Evolutionary conservation across 2,888 invertebrate genomes (phyloP), one percentile per base, ranked within the genome.

Genomic region (Melangyna quadrimaculata): DNA sequence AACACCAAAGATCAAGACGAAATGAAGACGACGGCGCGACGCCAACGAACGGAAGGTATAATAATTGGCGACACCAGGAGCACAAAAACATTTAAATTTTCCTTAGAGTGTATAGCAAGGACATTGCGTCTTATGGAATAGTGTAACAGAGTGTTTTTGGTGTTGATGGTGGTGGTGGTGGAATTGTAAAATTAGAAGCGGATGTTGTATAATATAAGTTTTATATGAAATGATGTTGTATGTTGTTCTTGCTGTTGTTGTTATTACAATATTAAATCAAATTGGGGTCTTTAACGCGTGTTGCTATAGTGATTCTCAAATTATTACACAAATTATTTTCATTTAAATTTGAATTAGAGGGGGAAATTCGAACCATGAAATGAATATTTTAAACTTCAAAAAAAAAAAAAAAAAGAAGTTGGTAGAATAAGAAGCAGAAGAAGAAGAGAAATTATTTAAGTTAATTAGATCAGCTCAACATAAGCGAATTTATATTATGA

Each of bases 311-410:
- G 65, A 77, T 81, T 86, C 78, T 77, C 84, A 57, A 81, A 78
- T 81, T 81, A 81, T 81, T 81, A 86, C 73, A 63, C 63, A 77
- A 86, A 80, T 80, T 55, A 86, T 86, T 86, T 86, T 77, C 81
- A 69, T 86, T 86, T 86, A 48, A 77, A 77, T 77, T 72, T 61
- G 22, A 40, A 71, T 71, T 48, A 51, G 40, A 63, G 14, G 40
- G 55, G 45, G 35, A n/a, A 22, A 9, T 9, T 6, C n/a, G 10
- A 29, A 61, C 4, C 32, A 32, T 63, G 5, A 24, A 51, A 51
- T 63, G 27, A 63, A 65, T 45, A 65, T 65, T 65, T 65, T 45
- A 27, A 51, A 24, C 19, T 27, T 37, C 5, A n/a, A 12, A 12
- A 10, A 19, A 24, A 57, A n/a, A 7, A 14, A 24, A 55, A n/a